Percentiles rank a stretch among this genome's conserved stretches.
Conservation (phyloP, 1,140 invertebrate genomes). For the Aricia agestis region DNA sequence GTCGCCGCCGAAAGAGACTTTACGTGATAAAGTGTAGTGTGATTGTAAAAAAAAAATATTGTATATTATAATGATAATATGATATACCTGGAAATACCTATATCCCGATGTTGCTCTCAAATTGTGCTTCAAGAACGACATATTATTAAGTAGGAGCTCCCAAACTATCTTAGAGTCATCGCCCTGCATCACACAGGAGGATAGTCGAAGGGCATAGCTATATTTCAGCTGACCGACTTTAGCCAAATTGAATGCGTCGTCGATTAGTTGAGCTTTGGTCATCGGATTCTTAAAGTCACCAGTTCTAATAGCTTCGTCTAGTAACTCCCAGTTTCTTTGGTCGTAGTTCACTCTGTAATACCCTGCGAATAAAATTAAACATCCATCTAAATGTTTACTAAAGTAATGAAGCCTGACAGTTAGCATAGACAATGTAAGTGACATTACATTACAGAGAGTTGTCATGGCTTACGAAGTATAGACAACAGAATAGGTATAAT, state of each 20-base stretch:
- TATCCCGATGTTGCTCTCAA: constrained; percentile 52
- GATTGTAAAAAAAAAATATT: too few species aligned
- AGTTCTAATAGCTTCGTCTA: constrained; percentile 77
- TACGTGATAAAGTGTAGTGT: too few species aligned
- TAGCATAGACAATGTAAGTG: too few species aligned
- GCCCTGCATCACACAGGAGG: constrained; percentile 78
- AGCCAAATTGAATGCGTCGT: constrained; percentile 88
- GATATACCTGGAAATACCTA: constrained; percentile 63
- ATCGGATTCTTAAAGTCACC: constrained; percentile 60
- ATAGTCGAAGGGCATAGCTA: constrained; percentile 78
- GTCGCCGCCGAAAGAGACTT: too few species aligned
- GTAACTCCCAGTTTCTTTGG: constrained; percentile 78
- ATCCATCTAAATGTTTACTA: too few species aligned
- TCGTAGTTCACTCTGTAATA: constrained; percentile 89
- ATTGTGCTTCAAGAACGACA: constrained; percentile 65
- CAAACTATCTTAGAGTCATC: constrained; percentile 80
- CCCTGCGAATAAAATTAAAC: constrained; percentile 47
- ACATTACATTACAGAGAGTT: too few species aligned
- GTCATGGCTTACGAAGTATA: too few species aligned
- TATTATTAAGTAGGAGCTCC: constrained; percentile 74
- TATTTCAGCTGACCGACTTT: constrained; percentile 77
- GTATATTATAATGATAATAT: too few species aligned
- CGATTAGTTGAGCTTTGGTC: constrained; percentile 87
- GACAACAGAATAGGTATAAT: too few species aligned
- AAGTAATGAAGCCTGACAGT: too few species aligned